Evolutionary conservation across 2,888 invertebrate genomes (phyloP).

Genomic region (Calameuta filiformis): DNA sequence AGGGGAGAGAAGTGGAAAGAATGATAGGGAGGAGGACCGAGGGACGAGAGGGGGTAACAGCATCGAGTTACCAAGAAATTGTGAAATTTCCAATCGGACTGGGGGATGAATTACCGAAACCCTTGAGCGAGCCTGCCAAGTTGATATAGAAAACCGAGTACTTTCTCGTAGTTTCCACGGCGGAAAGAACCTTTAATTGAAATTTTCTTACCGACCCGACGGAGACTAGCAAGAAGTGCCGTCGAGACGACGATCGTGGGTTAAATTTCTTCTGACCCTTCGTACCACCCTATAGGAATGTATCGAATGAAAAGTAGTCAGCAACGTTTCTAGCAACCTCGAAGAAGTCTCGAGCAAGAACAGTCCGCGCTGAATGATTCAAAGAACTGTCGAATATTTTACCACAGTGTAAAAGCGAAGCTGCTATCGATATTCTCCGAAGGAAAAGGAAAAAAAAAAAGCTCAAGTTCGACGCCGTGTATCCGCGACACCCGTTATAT

Average conservation of each 20-base stretch:
- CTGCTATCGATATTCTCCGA: neutral
- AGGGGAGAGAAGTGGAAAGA: neutral
- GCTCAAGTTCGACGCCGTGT: constrained; percentile 35
- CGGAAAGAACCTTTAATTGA: neutral
- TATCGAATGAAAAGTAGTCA: neutral
- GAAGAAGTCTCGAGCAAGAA: neutral
- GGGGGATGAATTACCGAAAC: neutral
- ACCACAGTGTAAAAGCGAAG: neutral
- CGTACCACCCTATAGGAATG: neutral
- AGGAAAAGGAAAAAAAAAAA: neutral
- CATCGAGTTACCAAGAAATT: neutral
- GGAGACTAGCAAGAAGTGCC: neutral
- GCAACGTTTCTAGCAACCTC: neutral
- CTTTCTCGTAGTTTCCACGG: neutral
- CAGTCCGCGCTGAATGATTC: neutral
- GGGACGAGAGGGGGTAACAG: neutral
- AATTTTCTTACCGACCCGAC: neutral
- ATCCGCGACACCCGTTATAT: constrained; percentile 39
- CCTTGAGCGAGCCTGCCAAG: neutral
- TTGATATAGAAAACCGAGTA: neutral
- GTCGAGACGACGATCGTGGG: neutral
- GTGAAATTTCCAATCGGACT: neutral
- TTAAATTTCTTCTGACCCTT: neutral
- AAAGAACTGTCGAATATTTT: neutral
- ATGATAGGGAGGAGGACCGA: neutral